Conservation (phyloP, 2,888 invertebrate species). For the Cephus sareptanus region DNA sequence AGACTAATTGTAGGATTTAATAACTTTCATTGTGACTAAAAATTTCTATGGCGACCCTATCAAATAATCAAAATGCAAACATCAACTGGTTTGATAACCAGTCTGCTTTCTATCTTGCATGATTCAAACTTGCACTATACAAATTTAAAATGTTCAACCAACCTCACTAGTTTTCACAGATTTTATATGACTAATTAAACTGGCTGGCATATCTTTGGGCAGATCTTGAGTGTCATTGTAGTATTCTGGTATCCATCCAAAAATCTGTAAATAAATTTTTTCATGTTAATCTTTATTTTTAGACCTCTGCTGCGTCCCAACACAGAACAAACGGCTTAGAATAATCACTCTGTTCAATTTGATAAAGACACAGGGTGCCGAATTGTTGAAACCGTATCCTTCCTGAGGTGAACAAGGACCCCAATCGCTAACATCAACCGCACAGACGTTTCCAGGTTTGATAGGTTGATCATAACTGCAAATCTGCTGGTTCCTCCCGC, state of each 20-base stretch:
- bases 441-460: conserved; percentile 69
- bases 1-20: neutral
- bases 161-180: conserved; percentile 20
- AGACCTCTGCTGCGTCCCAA: neutral
- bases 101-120: neutral
- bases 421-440: conserved; percentile 64
- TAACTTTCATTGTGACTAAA: neutral
- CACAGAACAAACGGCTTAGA: neutral
- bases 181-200: conserved; percentile 68
- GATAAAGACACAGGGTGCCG: conserved; percentile 85
- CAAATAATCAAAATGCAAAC: neutral
- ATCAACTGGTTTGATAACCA: neutral
- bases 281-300: conserved; percentile 11
- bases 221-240: conserved; percentile 69
- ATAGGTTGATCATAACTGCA: conserved; percentile 70
- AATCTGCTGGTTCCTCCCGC: conserved; percentile 68
- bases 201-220: conserved; percentile 73
- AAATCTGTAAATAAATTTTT: conserved; percentile 70
- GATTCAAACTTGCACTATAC: neutral
- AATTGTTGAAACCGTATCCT: conserved; percentile 77
- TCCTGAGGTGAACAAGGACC: conserved; percentile 68
- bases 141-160: neutral
- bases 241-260: conserved; percentile 77
- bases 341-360: conserved; percentile 82
- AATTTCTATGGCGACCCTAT: neutral